Percentiles rank a stretch among this genome's conserved stretches.
Evolutionary conservation across 1,140 invertebrate genomes (phyloP).

Genomic region (Neelides sp.): DNA sequence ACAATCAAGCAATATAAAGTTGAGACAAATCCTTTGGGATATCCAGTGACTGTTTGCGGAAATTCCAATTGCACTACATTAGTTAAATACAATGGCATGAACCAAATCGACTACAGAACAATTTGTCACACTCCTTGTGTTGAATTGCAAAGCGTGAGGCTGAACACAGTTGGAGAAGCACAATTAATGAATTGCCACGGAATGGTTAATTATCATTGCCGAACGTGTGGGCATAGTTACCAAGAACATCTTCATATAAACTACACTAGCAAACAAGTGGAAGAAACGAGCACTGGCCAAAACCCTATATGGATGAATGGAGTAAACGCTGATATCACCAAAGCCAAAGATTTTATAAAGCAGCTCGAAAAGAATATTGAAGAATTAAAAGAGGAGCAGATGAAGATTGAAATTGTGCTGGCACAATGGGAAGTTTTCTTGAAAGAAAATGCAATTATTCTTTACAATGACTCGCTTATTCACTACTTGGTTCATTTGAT

Average conservation of each 20-base stretch:
- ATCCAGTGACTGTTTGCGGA: slow-evolving; percentile 13
- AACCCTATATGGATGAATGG: neutral
- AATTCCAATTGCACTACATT: neutral
- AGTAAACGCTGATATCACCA: neutral
- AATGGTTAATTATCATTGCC: neutral
- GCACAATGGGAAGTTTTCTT: slow-evolving; percentile 18
- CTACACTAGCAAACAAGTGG: slow-evolving; percentile 1
- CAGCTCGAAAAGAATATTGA: slow-evolving; percentile 1
- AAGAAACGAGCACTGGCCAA: too few relatives aligned
- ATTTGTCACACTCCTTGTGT: slow-evolving; percentile 6
- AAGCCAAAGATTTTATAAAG: neutral
- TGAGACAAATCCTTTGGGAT: neutral
- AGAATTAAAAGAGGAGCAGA: slow-evolving; percentile 2
- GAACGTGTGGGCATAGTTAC: slow-evolving; percentile 2
- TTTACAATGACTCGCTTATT: slow-evolving; percentile 20
- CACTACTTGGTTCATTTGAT: slow-evolving; percentile 21
- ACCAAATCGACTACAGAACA: neutral
- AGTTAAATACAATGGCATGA: neutral
- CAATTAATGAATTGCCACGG: neutral
- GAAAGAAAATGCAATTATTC: slow-evolving; percentile 20
- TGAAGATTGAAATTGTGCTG: neutral
- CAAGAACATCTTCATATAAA: slow-evolving; percentile 9
- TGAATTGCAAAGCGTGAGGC: neutral
- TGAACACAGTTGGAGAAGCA: neutral
- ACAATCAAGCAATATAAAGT: too few relatives aligned